Evolutionary conservation across 1,140 invertebrate species (phyloP).

Genomic region (Heliconius eleuchia): DNA sequence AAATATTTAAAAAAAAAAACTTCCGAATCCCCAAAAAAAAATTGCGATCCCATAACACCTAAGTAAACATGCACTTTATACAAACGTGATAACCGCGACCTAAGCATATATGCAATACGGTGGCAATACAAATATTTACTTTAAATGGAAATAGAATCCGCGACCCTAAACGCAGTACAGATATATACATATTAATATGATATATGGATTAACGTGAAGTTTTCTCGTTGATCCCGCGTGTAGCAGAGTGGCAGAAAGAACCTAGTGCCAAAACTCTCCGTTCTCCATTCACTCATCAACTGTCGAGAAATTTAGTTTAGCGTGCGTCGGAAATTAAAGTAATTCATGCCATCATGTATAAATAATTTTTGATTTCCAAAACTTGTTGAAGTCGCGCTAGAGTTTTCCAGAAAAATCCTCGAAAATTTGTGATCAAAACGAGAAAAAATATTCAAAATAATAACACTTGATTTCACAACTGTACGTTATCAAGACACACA

Average conservation of each 20-base stretch:
- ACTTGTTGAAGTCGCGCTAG: too few species aligned
- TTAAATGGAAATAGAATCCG: background rate
- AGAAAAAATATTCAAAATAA: too few species aligned
- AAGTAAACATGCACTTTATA: constrained; percentile 1
- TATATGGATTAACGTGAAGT: background rate
- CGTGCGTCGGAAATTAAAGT: too few species aligned
- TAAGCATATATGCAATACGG: background rate
- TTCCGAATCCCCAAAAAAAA: background rate
- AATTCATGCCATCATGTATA: too few species aligned
- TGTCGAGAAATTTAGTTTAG: too few species aligned
- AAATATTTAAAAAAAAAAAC: background rate
- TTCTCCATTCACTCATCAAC: background rate
- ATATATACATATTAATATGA: background rate
- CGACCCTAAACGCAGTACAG: background rate
- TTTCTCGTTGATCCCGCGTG: background rate
- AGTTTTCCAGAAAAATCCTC: too few species aligned
- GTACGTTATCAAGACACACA: too few species aligned
- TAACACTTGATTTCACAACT: too few species aligned
- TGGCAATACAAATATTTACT: constrained; percentile 4
- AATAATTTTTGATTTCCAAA: too few species aligned
- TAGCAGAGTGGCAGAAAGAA: background rate
- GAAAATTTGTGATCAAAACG: too few species aligned
- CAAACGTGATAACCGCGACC: background rate
- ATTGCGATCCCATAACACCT: background rate
- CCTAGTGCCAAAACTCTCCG: background rate